phyloP scores from a whole-genome alignment of 1,140 invertebrate genomes.

The Orchestia grillus region DNA sequence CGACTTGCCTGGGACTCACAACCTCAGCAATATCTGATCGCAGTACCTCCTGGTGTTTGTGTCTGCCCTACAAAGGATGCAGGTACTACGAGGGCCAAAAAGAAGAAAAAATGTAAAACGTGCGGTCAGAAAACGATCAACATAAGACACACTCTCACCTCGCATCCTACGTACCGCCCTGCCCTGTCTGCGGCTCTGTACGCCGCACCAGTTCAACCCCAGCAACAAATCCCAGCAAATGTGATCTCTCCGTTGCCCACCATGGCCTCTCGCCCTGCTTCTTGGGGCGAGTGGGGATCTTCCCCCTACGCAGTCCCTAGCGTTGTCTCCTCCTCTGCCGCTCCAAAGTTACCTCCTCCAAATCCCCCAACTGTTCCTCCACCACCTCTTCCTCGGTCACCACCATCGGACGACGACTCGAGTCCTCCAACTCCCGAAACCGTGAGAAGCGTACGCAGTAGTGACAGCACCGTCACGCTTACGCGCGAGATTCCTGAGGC shows the following conservation, averaged over 20 bases:
- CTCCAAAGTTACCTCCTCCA: background rate
- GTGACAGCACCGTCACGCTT: conserved; percentile 64
- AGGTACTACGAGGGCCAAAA: conserved; percentile 62
- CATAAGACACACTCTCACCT: conserved; percentile 32
- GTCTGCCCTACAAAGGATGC: conserved; percentile 60
- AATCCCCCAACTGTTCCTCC: conserved; percentile 37
- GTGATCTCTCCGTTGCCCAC: conserved; percentile 25
- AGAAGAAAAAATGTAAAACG: conserved; percentile 67
- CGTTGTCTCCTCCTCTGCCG: background rate
- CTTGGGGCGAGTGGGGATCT: conserved; percentile 60
- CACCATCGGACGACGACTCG: conserved; percentile 63
- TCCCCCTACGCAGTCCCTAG: conserved; percentile 32
- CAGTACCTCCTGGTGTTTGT: conserved; percentile 58
- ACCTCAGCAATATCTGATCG: conserved; percentile 20
- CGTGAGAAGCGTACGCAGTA: conserved; percentile 63
- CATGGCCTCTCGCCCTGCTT: conserved; percentile 38
- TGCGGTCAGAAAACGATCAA: conserved; percentile 64
- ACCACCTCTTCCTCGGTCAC: background rate
- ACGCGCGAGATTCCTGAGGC: conserved; percentile 61
- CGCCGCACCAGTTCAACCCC: conserved; percentile 60
- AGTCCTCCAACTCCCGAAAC: conserved; percentile 66
- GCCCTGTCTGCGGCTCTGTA: conserved; percentile 25
- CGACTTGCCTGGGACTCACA: conserved; percentile 62
- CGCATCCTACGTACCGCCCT: background rate
- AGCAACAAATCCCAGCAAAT: conserved; percentile 59